Evolutionary conservation across 2,797 vertebrate species (phyloP).

Genomic region (Syndactyla subalaris): DNA sequence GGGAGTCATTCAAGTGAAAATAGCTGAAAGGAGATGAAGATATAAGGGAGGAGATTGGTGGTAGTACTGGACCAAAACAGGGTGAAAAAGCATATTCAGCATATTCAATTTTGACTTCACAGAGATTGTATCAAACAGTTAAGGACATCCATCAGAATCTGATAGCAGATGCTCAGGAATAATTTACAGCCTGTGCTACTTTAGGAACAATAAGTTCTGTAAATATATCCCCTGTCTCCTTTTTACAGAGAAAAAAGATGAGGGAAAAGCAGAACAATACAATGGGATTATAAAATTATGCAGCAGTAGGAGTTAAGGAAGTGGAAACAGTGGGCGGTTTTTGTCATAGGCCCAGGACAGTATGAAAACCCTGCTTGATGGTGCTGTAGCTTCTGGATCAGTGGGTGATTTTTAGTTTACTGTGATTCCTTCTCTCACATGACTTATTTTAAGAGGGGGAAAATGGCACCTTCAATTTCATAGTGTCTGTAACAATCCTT

Average conservation of each 20-base stretch:
- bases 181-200: not conserved
- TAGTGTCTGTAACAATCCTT: not conserved
- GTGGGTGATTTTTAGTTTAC: not conserved
- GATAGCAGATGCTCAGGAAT: constrained; percentile 4
- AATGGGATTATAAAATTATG: not conserved
- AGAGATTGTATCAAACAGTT: not conserved
- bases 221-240: not conserved
- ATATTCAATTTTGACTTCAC: constrained; percentile 1
- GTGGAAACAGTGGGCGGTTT: not conserved
- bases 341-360: not conserved
- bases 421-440: not conserved
- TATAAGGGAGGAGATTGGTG: not conserved
- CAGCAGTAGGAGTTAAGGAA: not conserved
- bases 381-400: not conserved
- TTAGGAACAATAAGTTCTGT: constrained; percentile 12
- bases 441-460: not conserved
- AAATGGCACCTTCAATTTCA: not conserved
- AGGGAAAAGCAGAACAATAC: not conserved
- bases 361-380: not conserved
- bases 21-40: not conserved
- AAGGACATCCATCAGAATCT: constrained; percentile 1
- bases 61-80: not conserved
- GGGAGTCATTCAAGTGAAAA: not conserved
- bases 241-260: not conserved
- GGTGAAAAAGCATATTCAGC: not conserved